Evolutionary conservation across 2,797 vertebrate genomes (phyloP).

Genomic region (Caiman crocodilus): DNA sequence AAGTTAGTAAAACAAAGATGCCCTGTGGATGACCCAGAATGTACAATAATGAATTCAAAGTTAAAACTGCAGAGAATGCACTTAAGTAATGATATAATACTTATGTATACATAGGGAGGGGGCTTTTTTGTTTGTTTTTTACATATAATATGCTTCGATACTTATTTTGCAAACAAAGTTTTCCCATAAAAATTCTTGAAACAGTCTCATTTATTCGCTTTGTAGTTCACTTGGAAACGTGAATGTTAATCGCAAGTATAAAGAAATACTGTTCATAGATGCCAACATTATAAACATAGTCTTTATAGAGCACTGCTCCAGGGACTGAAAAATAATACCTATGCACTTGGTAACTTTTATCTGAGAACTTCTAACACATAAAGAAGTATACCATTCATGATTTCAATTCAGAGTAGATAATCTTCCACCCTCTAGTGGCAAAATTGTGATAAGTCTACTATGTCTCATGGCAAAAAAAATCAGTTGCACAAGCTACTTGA

Average conservation of each 20-base stretch:
- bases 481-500: neutral
- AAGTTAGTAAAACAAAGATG: too few species aligned
- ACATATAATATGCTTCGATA: neutral
- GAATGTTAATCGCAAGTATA: neutral
- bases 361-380: neutral
- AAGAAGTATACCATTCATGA: neutral
- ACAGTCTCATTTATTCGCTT: neutral
- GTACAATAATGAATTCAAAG: neutral
- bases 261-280: neutral
- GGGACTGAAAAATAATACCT: neutral
- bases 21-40: neutral
- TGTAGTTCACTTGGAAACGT: neutral
- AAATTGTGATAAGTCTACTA: neutral
- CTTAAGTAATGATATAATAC: neutral
- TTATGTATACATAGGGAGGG: neutral
- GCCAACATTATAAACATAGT: neutral
- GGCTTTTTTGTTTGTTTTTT: neutral
- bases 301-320: neutral
- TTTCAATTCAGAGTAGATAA: neutral
- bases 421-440: conserved; percentile 63
- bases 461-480: neutral
- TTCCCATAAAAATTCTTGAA: neutral
- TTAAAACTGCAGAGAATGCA: neutral
- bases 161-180: neutral
- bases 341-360: neutral